Evolutionary conservation across 2,797 vertebrate genomes (phyloP).

Genomic region (Helarctos malayanus): DNA sequence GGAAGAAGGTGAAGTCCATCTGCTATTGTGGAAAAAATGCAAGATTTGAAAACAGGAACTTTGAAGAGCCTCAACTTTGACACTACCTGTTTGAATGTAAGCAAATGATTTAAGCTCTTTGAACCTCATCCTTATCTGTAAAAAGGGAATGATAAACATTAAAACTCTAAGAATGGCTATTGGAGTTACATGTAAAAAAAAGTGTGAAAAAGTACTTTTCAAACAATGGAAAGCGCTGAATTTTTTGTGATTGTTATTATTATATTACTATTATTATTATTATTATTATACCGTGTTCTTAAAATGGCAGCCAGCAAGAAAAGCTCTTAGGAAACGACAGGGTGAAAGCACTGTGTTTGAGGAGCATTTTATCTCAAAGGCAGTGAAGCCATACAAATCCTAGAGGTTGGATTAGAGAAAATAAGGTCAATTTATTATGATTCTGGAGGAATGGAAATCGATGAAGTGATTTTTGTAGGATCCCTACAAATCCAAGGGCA

Average conservation of each 20-base stretch:
- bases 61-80: not conserved
- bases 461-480: not conserved
- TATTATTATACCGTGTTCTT: not conserved
- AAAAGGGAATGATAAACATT: conserved; percentile 4
- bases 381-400: not conserved
- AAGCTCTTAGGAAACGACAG: conserved; percentile 4
- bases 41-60: conserved; percentile 2
- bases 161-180: not conserved
- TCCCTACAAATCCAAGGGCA: not conserved
- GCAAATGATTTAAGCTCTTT: not conserved
- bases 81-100: not conserved
- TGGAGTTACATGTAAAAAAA: not conserved
- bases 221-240: conserved; percentile 5
- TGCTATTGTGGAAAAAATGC: not conserved
- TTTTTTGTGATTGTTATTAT: not conserved
- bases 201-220: conserved; percentile 9
- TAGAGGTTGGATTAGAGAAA: not conserved
- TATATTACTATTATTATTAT: not conserved
- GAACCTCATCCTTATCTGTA: not conserved
- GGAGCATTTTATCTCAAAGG: not conserved
- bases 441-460: not conserved
- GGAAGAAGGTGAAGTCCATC: not conserved
- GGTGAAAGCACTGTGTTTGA: not conserved
- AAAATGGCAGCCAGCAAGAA: conserved; percentile 34
- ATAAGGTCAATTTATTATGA: not conserved